Base-by-base conservation (phyloP, 1,140 invertebrate genomes). In the Chlorops oryzae region DNA sequence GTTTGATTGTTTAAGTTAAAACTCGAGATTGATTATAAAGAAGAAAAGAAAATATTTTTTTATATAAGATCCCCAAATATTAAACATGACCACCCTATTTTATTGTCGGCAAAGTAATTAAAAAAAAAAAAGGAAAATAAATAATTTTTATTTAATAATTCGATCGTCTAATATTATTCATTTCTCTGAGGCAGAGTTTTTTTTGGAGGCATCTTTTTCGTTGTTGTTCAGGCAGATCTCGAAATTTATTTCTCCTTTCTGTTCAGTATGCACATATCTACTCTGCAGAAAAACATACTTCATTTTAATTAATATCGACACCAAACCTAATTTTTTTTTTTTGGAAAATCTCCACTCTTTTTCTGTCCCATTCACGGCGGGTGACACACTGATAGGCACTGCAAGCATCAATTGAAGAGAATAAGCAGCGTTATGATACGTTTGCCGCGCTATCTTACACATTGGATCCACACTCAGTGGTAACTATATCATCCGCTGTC, bases 391-490 rank as follows among this genome's bases (percentile, higher is more conserved):
- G 78, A 80, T 82, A 88, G 85, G 83, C 84, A 73, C 76, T 81
- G 71, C 80, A 77, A 73, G 69, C 73, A 73, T 74, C 75, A 73
- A 77, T 81, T 73, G 81, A 83, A 73, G 76, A 77, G 74, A 76
- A 75, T 74, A 77, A 75, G 73, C 78, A 78, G 73, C 80, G 80
- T 72, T 82, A 81, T 75, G 80, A 80, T 75, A 76, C 78, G 67
- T 77, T 86, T 74, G 76, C 78, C 63, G 77, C 78, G 71, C 76
- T 81, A 63, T 84, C 87, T 75, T 81, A 81, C 73, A 76, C 75
- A 63, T 72, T 84, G 76, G 87, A 88, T 77, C 85, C 86, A 59
- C 80, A 84, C 80, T 83, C 78, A 78, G 75, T 77, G 59, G 67
- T 69, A 50, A 65, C 72, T 53, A 67, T 65, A 56, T 70, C 70